Conservation (phyloP, 2,113 vertebrate genomes). For the Seriola aureovittata region DNA sequence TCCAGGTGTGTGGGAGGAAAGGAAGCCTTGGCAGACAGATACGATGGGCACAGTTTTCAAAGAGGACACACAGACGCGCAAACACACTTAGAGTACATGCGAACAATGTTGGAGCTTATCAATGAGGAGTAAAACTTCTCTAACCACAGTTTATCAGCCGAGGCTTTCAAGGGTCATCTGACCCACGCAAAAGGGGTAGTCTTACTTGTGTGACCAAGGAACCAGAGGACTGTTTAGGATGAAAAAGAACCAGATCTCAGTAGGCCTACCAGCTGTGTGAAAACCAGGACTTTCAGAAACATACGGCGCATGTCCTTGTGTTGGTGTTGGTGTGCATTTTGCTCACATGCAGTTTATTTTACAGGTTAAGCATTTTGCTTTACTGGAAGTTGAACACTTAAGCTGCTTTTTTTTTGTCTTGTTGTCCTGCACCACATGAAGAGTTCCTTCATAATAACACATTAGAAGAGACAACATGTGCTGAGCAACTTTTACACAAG, state of each 20-base stretch:
- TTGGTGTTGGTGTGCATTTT: background rate
- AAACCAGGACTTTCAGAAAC: background rate
- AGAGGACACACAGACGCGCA: constrained; percentile 38
- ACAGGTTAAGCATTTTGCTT: background rate
- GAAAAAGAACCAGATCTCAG: background rate
- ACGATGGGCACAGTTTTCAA: constrained; percentile 57
- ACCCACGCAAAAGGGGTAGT: background rate
- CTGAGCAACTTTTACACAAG: too few relatives aligned
- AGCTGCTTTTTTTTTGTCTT: background rate
- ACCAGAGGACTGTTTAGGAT: background rate
- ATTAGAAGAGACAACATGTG: too few relatives aligned
- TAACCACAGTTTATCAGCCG: constrained; percentile 7
- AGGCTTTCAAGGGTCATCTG: constrained; percentile 18
- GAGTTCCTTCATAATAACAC: too few relatives aligned
- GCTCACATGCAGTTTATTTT: background rate
- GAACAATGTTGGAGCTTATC: background rate
- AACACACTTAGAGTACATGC: constrained; percentile 8
- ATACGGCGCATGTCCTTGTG: background rate
- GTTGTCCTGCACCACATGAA: too few relatives aligned
- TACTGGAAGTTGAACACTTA: background rate
- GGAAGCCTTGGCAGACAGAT: constrained; percentile 57
- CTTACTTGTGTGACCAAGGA: background rate
- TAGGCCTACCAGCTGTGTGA: background rate
- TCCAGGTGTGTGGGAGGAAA: constrained; percentile 73
- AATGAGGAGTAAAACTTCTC: constrained; percentile 6